Evolutionary conservation across 1,140 invertebrate genomes (phyloP), one percentile per base, ranked within the genome.

Genomic region (Apis cerana): DNA sequence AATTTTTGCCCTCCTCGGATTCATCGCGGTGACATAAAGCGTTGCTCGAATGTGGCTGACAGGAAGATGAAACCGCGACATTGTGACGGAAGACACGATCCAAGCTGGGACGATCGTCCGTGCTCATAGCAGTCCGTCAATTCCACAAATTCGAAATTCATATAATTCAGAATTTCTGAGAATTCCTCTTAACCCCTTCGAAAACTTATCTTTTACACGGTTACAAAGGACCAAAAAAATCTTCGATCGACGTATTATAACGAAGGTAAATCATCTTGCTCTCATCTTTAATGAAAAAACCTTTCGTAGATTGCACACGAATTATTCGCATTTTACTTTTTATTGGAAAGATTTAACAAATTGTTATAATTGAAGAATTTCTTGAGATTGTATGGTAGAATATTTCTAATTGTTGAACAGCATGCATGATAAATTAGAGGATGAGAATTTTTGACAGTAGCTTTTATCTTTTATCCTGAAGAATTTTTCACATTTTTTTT

Each of bases 21-120:
- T 21, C 52, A 48, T 2, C 17, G 27, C 33, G 10, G 33, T 48
- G 27, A 65, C 17, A 8, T 65, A 58, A 64, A 17, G n/a, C 11
- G 15, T 17, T 59, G n/a, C 23, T n/a, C 61, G 10, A 56, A 13
- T 12, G 8, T 64, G 19, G 4, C 33, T 11, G 69, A 2, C 62
- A 19, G 13, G 21, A 68, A 75, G n/a, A 82, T 82, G 80, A 82
- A 62, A 61, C 68, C 19, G n/a, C 64, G 12, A 27, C 43, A 48
- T 17, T 10, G 19, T 33, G 9, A 52, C 21, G 33, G 15, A 21
- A 50, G 13, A 62, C 10, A 68, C 64, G 9, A 17, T 23, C 19
- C 27, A 23, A 13, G n/a, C 1, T 13, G 72, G 48, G 15, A 80
- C 17, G 61, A n/a, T 80, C 23, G 54, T 52, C 21, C 17, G 11